Base-by-base conservation (phyloP, 2,113 vertebrate genomes). In the Pteropus alecto region DNA sequence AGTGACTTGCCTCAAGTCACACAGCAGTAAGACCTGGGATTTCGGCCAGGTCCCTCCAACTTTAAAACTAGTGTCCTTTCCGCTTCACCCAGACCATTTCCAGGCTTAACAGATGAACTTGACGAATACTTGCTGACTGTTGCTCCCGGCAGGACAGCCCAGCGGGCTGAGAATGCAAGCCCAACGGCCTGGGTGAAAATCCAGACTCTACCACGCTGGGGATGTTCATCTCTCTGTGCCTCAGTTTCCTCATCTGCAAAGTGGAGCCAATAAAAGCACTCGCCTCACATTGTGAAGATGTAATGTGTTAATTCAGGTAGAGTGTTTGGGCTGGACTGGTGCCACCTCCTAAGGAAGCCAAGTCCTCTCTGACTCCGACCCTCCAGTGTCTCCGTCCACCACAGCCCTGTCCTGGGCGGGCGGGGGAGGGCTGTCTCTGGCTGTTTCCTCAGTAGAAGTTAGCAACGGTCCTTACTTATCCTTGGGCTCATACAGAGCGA, bases 91-190 rank as follows among this genome's bases (percentile, higher is more conserved):
- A 28, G 43, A 86, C 7, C 6, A 18, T 14, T 7, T 10, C 71
- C 38, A 56, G 61, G 61, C 48, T 71, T 41, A 24, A 51, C 19
- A 9, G 2, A 1, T 3, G 30, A 24, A 28, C 63, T 12, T 46
- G 65, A 48, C 8, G 15, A 19, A 30, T 0, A 15, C 16, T 1
- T 1, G 15, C 0, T 28, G 41, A 13, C 28, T 1, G 18, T 6
- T 6, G 70, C 21, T 54, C 82, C 43, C 28, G 30, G 54, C 22
- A 21, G 33, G 81, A 48, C 0, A 33, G 63, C 35, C 21, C 33
- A 60, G 38, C 28, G 41, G 33, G 33, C 22, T 24, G 11, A n/a
- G 15, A 26, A 21, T 15, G 58, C 3, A 33, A 5, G 10, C 38
- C 73, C 16, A 4, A 1, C 0, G 2, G 48, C 48, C 56, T 15